Base-by-base conservation (phyloP, 2,888 invertebrate species). In the Drosophila nr. medialis region DNA sequence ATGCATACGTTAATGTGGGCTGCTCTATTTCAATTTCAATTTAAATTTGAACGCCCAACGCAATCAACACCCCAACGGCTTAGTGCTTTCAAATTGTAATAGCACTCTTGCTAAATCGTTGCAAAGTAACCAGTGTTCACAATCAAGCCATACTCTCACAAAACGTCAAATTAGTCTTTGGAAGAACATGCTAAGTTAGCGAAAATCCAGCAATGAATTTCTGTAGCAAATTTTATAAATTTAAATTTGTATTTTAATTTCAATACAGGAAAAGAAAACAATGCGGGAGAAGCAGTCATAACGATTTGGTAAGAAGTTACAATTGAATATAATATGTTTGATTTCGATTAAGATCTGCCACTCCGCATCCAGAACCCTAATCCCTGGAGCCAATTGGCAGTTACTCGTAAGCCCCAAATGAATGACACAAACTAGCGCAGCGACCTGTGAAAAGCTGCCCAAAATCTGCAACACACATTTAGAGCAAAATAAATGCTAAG, bases 381-480 rank as follows among this genome's bases (percentile, higher is more conserved):
- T 34, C 15, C 6, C 8, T 2, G 34, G 3, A 50, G 27, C 29
- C 7, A 8, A 34, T 36, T 30, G 34, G 13, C 67, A 67, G 67
- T 40, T 60, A 27, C n/a, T 24, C 49, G 45, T 55, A 72, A 76
- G 68, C 76, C 58, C 58, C 53, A 75, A 76, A 64, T 61, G 36
- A 64, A 72, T 67, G 77, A 56, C 72, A 55, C 58, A 68, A 73
- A 78, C 81, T 66, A 66, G 83, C 65, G 68, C 83, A 86, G 60
- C 77, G 77, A 83, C 62, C 86, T 81, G 84, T 66, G 77, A 74
- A 83, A 86, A 86, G 72, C 82, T 84, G 72, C 64, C 77, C 77
- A 72, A 86, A 84, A 84, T 81, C 78, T 73, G 68, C 75, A 62
- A 67, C 64, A 64, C 65, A 71, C 71, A 64, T 60, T 65, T 75